Evolutionary conservation across 2,113 vertebrate species (phyloP).

Genomic region (Hoplias malabaricus): DNA sequence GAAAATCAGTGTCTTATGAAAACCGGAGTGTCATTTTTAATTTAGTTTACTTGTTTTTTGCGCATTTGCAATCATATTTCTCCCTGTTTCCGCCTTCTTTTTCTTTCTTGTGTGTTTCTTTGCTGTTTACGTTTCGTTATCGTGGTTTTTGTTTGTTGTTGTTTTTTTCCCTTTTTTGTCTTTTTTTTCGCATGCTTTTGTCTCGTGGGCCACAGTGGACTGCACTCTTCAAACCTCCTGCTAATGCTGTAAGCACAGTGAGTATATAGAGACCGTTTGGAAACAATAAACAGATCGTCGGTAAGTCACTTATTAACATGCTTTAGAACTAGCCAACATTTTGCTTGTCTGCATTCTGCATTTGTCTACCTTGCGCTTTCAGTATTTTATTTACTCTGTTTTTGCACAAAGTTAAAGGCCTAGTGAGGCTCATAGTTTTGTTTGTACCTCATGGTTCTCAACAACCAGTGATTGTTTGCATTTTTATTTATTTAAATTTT

Average conservation of each 20-base stretch:
- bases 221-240: constrained; percentile 43
- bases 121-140: constrained; percentile 14
- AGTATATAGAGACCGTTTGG: constrained; percentile 47
- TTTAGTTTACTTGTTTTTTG: constrained; percentile 50
- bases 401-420: constrained; percentile 16
- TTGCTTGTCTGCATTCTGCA: constrained; percentile 1
- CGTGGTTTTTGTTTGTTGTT: constrained; percentile 17
- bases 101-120: constrained; percentile 3
- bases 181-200: constrained; percentile 36
- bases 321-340: constrained; percentile 24
- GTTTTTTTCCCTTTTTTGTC: neutral
- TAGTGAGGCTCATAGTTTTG: neutral
- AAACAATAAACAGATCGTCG: constrained; percentile 54
- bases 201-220: constrained; percentile 54
- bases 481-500: constrained; percentile 14
- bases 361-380: constrained; percentile 15
- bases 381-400: neutral
- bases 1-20: constrained; percentile 60
- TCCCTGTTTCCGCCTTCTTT: constrained; percentile 6
- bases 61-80: constrained; percentile 12
- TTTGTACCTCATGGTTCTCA: neutral
- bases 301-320: constrained; percentile 58
- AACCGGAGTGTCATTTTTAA: constrained; percentile 43
- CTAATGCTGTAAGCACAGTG: constrained; percentile 49
- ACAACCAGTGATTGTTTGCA: neutral